Evolutionary conservation across 2,113 vertebrate genomes (phyloP).

Genomic region (Oophaga pumilio): DNA sequence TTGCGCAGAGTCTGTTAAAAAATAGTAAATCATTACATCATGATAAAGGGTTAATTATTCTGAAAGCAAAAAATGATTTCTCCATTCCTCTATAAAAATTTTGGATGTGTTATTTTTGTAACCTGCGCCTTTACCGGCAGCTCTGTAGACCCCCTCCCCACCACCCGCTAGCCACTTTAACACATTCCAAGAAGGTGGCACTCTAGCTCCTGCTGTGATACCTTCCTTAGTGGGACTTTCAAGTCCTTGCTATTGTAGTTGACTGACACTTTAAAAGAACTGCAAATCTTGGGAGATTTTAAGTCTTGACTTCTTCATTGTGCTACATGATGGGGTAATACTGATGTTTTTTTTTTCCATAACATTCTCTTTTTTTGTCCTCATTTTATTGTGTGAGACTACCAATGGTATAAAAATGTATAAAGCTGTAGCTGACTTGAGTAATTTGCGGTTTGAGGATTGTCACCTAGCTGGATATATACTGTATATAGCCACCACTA

Average conservation of each 20-base stretch:
- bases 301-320: neutral
- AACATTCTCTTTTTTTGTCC: neutral
- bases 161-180: neutral
- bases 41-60: neutral
- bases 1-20: neutral
- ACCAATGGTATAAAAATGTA: neutral
- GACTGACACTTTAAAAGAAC: slow-evolving; percentile 15
- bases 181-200: slow-evolving; percentile 20
- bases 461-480: neutral
- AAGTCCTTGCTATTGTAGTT: neutral
- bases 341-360: neutral
- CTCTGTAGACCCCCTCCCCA: neutral
- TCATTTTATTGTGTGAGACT: neutral
- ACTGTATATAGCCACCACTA: no score
- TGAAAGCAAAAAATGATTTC: neutral
- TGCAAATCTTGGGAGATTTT: neutral
- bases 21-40: neutral
- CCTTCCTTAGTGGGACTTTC: neutral
- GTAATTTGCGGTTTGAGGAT: neutral
- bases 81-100: neutral
- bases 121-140: neutral
- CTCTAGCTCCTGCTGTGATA: neutral
- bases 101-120: neutral
- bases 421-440: neutral
- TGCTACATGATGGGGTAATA: neutral